Percentiles rank a stretch among this genome's conserved stretches.
Evolutionary conservation across 2,888 invertebrate genomes (phyloP).

Genomic region (Urechis unicinctus): DNA sequence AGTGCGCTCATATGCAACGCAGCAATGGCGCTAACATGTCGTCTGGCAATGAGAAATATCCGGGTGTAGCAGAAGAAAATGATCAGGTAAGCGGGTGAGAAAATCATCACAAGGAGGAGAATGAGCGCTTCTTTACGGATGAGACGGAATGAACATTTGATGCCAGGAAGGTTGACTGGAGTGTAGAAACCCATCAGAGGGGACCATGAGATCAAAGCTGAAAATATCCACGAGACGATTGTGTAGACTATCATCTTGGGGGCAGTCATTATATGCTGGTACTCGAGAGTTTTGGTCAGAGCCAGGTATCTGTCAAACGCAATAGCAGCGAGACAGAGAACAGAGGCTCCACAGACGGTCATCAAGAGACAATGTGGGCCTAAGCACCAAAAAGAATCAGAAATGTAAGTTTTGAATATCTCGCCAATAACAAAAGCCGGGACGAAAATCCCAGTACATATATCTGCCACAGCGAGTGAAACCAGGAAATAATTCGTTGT

Average conservation of each 20-base stretch:
- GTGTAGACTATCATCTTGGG: slow-evolving; percentile 59
- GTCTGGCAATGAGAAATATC: slow-evolving; percentile 61
- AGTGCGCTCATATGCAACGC: slow-evolving; percentile 58
- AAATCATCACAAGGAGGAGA: slow-evolving; percentile 59
- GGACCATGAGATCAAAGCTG: slow-evolving; percentile 56
- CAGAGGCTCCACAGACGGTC: slow-evolving; percentile 58
- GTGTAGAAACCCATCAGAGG: slow-evolving; percentile 53
- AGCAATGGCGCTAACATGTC: slow-evolving; percentile 61
- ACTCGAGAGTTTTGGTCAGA: slow-evolving; percentile 59
- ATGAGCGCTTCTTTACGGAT: slow-evolving; percentile 57
- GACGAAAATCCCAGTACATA: slow-evolving; percentile 59
- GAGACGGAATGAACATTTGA: slow-evolving; percentile 31
- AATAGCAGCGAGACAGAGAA: slow-evolving; percentile 60
- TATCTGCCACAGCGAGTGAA: slow-evolving; percentile 59
- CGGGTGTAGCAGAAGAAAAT: slow-evolving; percentile 60
- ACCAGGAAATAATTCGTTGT: slow-evolving; percentile 61
- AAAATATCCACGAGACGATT: slow-evolving; percentile 58
- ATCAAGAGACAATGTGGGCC: slow-evolving; percentile 59
- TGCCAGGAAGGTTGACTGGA: slow-evolving; percentile 7
- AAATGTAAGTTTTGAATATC: slow-evolving; percentile 49
- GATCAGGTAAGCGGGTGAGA: slow-evolving; percentile 59
- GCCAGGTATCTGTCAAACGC: slow-evolving; percentile 62
- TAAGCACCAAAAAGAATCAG: slow-evolving; percentile 53
- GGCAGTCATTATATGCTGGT: slow-evolving; percentile 61
- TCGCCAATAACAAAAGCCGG: slow-evolving; percentile 60